Percentiles rank a stretch among this genome's conserved stretches.
These are phyloP conservation scores for Hirudinaria manillensis DNA, from an alignment of 2,888 invertebrate genomes.

Conservation along the genomic window DNA sequence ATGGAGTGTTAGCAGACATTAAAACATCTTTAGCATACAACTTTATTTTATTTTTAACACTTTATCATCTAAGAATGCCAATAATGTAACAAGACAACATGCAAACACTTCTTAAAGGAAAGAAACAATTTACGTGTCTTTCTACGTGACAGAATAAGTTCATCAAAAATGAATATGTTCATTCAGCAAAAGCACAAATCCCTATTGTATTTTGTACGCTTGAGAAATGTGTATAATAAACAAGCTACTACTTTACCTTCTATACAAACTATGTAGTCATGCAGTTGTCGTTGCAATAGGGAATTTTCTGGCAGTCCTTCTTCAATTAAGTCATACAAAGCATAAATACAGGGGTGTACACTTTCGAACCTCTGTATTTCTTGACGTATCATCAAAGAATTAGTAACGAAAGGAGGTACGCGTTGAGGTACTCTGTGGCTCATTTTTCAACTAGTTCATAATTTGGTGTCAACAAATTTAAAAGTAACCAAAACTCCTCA, in stretches of 20 bases:
- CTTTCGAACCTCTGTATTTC: conserved; percentile 69
- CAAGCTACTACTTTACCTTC: conserved; percentile 51
- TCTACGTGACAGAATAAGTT: no score
- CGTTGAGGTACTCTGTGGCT: conserved; percentile 27
- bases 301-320: conserved; percentile 30
- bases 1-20: no score
- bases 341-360: conserved; percentile 97
- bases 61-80: no score
- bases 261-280: conserved; percentile 33
- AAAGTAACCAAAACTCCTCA: conserved; percentile 4
- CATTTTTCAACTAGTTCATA: conserved; percentile 20
- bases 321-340: conserved; percentile 86
- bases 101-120: no score
- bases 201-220: no score
- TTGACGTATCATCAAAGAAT: conserved; percentile 34
- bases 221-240: no score
- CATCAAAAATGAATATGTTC: no score
- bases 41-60: no score
- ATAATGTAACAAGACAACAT: no score
- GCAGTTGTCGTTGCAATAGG: conserved; percentile 31
- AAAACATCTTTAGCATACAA: no score
- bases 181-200: no score
- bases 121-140: no score
- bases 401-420: conserved; percentile 30
- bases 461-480: not conserved